Conservation (phyloP, 2,113 vertebrate species). For the Barnardius zonarius region DNA sequence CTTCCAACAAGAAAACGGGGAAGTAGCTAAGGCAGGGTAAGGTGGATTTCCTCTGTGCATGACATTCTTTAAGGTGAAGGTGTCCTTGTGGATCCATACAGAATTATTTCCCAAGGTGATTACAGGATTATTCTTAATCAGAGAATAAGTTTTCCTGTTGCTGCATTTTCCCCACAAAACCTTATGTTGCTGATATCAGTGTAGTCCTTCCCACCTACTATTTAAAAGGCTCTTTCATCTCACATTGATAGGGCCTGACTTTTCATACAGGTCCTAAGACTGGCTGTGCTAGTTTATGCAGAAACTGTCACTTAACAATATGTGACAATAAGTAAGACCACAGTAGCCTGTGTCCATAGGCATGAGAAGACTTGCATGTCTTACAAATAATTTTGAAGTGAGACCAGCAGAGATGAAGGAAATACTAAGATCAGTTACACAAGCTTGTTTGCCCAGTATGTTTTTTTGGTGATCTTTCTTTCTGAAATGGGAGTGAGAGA, state of each 20-base stretch:
- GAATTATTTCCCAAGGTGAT: background rate
- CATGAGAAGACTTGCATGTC: background rate
- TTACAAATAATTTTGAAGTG: background rate
- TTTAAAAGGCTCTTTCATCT: background rate
- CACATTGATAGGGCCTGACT: background rate
- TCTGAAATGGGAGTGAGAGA: background rate
- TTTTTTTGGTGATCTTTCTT: background rate
- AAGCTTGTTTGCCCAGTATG: background rate
- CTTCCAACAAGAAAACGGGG: background rate
- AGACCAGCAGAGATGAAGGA: background rate
- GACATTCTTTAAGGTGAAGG: background rate
- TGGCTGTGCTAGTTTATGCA: background rate
- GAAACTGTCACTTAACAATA: background rate
- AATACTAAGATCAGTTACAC: background rate
- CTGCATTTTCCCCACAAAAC: background rate
- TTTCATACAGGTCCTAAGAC: background rate
- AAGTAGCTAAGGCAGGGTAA: background rate
- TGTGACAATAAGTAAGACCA: background rate
- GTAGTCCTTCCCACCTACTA: background rate
- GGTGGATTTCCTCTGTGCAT: background rate
- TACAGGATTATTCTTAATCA: background rate
- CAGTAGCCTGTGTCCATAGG: background rate
- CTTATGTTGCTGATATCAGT: background rate
- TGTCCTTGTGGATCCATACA: background rate
- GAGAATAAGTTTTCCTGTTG: background rate